These are phyloP conservation scores for Brachionus koreanus DNA, from an alignment of 1,140 invertebrate genomes.

Conservation along the genomic window DNA sequence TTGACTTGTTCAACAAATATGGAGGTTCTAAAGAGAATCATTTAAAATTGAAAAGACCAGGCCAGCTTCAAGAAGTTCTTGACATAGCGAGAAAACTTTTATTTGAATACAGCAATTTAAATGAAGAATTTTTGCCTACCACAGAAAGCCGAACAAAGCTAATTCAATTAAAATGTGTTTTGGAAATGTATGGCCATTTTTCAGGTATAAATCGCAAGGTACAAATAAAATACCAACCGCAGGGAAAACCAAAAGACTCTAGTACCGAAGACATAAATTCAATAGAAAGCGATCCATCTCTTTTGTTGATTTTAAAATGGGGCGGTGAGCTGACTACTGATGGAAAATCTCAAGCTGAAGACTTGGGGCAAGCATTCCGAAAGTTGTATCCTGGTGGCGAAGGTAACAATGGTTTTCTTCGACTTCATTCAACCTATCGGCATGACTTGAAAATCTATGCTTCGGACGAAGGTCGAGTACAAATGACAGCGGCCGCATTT, in stretches of 20 bases:
- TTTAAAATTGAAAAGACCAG: constrained; percentile 93
- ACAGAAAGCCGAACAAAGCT: constrained; percentile 86
- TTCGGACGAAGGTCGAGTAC: constrained; percentile 94
- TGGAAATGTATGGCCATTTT: constrained; percentile 99
- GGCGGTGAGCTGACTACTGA: constrained; percentile 98
- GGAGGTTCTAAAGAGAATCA: constrained; percentile 90
- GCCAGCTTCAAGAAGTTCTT: constrained; percentile 80
- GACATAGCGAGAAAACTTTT: constrained; percentile 85
- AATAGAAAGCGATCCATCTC: constrained; percentile 64
- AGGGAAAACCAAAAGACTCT: constrained; percentile 81
- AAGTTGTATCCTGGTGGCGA: constrained; percentile 86
- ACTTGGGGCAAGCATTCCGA: constrained; percentile 91
- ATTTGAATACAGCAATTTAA: constrained; percentile 72
- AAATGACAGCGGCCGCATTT: constrained; percentile 99
- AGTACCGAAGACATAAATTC: constrained; percentile 71
- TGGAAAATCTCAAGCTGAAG: constrained; percentile 85
- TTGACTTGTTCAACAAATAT: constrained; percentile 96
- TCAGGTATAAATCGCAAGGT: constrained; percentile 99
- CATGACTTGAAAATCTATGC: constrained; percentile 99
- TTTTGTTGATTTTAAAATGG: constrained; percentile 96
- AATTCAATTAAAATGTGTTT: constrained; percentile 91
- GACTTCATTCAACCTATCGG: constrained; percentile 93
- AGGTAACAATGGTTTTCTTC: constrained; percentile 76
- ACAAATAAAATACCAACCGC: constrained; percentile 97
- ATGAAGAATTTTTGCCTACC: not conserved